Conservation (phyloP, 2,113 vertebrate species). For the Pogonocichla stellata region DNA sequence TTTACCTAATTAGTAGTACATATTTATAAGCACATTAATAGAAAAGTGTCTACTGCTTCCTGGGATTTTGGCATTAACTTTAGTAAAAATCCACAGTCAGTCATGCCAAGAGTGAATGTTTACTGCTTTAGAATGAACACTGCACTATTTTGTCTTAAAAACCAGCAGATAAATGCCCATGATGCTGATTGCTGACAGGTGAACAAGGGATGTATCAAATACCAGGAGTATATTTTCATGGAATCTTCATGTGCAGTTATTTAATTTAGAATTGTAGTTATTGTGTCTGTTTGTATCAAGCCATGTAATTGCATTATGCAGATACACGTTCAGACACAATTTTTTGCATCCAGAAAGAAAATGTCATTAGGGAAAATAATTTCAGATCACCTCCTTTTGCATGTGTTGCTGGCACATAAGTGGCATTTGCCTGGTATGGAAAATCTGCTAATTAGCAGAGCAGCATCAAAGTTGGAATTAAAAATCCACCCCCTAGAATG, state of each 20-base stretch:
- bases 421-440: neutral
- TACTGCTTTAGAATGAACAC: neutral
- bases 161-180: neutral
- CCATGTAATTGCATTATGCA: neutral
- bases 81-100: neutral
- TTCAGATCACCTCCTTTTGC: neutral
- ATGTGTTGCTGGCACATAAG: neutral
- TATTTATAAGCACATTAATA: neutral
- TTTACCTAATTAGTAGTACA: neutral
- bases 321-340: neutral
- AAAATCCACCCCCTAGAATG: neutral
- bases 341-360: conserved; percentile 29
- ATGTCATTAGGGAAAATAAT: neutral
- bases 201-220: neutral
- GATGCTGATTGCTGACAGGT: neutral
- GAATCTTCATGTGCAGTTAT: neutral
- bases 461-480: neutral
- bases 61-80: neutral
- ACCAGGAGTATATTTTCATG: neutral
- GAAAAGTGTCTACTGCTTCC: neutral
- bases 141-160: neutral
- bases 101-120: neutral
- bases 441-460: neutral
- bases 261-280: neutral
- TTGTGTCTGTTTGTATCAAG: neutral